Evolutionary conservation across 2,888 invertebrate genomes (phyloP), one percentile per base, ranked within the genome.

Genomic region (Lycophotia porphyrea): DNA sequence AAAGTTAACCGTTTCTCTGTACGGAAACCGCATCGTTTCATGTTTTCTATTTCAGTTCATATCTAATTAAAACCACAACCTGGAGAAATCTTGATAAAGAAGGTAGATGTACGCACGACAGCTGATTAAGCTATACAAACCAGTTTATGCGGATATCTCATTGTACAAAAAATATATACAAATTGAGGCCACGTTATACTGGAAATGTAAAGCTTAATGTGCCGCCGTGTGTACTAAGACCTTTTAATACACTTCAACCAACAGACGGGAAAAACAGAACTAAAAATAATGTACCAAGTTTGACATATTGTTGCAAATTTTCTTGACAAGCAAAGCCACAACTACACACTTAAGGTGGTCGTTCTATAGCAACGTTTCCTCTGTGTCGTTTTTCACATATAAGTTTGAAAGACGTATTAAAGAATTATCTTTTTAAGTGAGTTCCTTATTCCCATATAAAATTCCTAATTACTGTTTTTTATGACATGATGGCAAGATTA

Each of bases 401-500:
- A 18, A 34, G 11, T 55, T 44, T 44, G 1, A 52, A 39, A 39
- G 8, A 44, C 24, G n/a, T 73, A n/a, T 21, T 61, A 60, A 11
- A 49, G 24, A 44, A 39, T 31, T 21, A 8, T 52, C 5, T 75
- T 66, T 68, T 60, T 69, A 18, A 1, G 5, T 27, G 52, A 66
- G 24, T 39, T 39, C 31, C n/a, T 68, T 27, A 42, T 47, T 47
- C 34, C 15, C 60, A 70, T 73, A 76, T 55, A 58, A 80, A 71
- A 78, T 67, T 77, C 39, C 34, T 78, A 85, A 87, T 85, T 81
- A 63, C 73, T 61, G 58, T 85, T 88, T 89, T 88, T 90, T 86
- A 88, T 86, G 84, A 81, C 81, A 87, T 88, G 86, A 89, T 88
- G 84, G 81, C 73, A 79, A 85, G 84, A 88, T 85, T 84, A 87